phyloP scores from a whole-genome alignment of 1,140 invertebrate genomes.

The Chionoecetes opilio region DNA sequence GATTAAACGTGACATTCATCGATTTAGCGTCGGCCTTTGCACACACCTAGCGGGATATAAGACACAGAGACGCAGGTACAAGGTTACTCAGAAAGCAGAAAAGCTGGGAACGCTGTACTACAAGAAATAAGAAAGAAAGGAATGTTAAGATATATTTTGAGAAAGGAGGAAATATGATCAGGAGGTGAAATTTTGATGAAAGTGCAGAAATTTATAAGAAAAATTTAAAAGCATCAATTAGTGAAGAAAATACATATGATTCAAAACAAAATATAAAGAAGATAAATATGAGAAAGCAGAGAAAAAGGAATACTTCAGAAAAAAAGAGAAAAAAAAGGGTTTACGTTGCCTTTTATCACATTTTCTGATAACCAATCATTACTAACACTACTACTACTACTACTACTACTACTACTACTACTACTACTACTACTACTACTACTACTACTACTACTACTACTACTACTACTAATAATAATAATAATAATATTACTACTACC shows the following conservation, averaged over 20 bases:
- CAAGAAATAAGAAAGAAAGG: not conserved
- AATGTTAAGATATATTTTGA: not conserved
- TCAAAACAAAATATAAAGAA: not conserved
- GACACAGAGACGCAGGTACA: not conserved
- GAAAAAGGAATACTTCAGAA: not conserved
- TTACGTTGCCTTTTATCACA: too few species aligned
- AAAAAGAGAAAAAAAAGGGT: not conserved
- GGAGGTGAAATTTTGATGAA: too few species aligned
- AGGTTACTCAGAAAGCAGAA: not conserved
- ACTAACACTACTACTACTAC: not conserved
- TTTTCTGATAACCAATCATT: not conserved
- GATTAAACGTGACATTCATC: conserved; percentile 4
- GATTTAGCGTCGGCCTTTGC: not conserved
- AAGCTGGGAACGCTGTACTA: not conserved
- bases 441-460: too few species aligned
- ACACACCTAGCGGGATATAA: not conserved
- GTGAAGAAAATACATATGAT: too few species aligned
- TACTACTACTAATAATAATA: not conserved
- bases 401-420: not conserved
- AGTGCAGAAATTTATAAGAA: too few species aligned
- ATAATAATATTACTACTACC: not conserved
- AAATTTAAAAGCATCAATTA: too few species aligned
- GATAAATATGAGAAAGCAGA: not conserved
- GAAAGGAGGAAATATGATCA: too few species aligned
- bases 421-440: not conserved